These are phyloP conservation scores for Drosophila nr. fundita DNA, from an alignment of 2,888 invertebrate genomes.

Conservation along the genomic window DNA sequence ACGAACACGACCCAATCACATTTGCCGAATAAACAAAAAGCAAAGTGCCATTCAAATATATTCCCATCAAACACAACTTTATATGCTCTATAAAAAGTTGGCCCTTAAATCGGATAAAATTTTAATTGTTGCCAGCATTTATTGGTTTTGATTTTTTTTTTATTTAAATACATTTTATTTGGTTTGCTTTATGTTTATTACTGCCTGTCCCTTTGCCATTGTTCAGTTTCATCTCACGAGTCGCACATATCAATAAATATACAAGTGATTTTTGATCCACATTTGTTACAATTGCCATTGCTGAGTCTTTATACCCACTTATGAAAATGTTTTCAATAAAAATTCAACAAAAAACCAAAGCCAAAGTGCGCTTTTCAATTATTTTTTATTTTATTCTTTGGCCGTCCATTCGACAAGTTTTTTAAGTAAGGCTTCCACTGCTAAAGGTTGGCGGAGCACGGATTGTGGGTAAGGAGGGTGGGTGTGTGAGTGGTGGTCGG, in stretches of 20 bases:
- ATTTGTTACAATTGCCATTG: conserved; percentile 4
- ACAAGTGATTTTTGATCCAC: neutral
- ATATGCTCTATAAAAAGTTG: conserved; percentile 22
- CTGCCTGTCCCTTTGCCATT: neutral
- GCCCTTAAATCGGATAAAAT: neutral
- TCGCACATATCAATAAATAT: neutral
- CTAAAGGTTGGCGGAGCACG: neutral
- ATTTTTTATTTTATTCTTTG: conserved; percentile 56
- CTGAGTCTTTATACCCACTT: conserved; percentile 1
- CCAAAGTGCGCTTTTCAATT: conserved; percentile 71
- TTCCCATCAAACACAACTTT: neutral
- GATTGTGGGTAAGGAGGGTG: neutral
- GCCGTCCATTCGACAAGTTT: conserved; percentile 63
- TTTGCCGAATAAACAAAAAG: conserved; percentile 38
- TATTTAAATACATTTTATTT: neutral
- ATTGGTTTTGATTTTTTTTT: neutral
- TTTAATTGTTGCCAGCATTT: neutral
- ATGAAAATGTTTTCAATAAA: conserved; percentile 33
- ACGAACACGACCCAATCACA: conserved; percentile 58
- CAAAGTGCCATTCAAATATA: conserved; percentile 5
- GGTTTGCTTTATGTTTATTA: neutral
- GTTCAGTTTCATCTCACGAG: neutral
- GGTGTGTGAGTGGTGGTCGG: neutral
- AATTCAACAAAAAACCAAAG: conserved; percentile 42
- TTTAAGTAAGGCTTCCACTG: conserved; percentile 35